These are phyloP conservation scores for Scomber japonicus DNA, from an alignment of 2,113 vertebrate genomes.

Conservation along the genomic window DNA sequence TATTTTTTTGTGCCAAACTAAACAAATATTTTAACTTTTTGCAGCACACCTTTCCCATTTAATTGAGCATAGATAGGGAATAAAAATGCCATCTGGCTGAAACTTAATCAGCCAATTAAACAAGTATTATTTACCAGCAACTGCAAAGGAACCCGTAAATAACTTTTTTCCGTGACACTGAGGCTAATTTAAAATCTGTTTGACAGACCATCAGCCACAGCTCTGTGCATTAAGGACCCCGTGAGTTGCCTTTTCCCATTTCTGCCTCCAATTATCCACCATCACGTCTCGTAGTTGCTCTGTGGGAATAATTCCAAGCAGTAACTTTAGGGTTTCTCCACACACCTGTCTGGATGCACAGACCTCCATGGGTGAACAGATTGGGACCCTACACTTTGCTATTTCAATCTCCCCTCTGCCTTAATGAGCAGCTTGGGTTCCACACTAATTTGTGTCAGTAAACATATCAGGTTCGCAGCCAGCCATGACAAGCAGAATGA, in stretches of 20 bases:
- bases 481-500: conserved; percentile 42
- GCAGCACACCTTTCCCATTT: conserved; percentile 47
- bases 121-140: conserved; percentile 46
- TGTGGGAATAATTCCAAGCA: conserved; percentile 48
- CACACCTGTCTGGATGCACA: conserved; percentile 56
- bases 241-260: conserved; percentile 46
- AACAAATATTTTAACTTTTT: conserved; percentile 20
- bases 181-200: conserved; percentile 65
- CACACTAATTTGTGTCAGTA: conserved; percentile 74
- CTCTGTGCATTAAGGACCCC: conserved; percentile 44
- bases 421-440: conserved; percentile 66
- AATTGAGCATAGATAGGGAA: conserved; percentile 38
- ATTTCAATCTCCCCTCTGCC: conserved; percentile 29
- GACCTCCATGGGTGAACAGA: conserved; percentile 37
- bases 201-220: conserved; percentile 67
- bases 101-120: conserved; percentile 71
- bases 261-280: conserved; percentile 74
- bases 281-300: conserved; percentile 52
- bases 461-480: conserved; percentile 56
- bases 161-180: conserved; percentile 55
- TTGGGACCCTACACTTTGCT: conserved; percentile 38
- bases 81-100: conserved; percentile 59
- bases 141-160: conserved; percentile 45
- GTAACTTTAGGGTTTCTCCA: conserved; percentile 29
- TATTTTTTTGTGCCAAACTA: not conserved